Evolutionary conservation across 2,888 invertebrate species (phyloP).

Genomic region (Temnothorax ravouxi): DNA sequence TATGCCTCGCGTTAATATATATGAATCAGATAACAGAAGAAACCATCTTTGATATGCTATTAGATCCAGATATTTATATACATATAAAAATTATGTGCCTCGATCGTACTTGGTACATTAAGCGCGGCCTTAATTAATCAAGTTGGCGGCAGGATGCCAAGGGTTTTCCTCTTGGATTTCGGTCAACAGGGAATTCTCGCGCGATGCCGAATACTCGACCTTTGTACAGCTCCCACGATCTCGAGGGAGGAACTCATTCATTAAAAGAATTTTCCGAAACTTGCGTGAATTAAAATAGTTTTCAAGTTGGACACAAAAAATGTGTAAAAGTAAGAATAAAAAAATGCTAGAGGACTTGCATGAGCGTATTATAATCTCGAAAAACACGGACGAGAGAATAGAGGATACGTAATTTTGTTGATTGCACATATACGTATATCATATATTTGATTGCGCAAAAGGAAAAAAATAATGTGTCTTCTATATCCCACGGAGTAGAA

Average conservation of each 20-base stretch:
- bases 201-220: conserved; percentile 34
- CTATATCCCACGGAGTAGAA: neutral
- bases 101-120: conserved; percentile 31
- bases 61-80: neutral
- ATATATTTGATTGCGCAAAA: neutral
- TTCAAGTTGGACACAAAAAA: neutral
- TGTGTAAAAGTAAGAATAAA: neutral
- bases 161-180: conserved; percentile 68
- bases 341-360: neutral
- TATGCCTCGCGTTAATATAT: neutral
- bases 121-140: conserved; percentile 75
- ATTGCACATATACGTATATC: neutral
- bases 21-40: neutral
- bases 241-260: neutral
- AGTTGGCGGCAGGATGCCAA: conserved; percentile 73
- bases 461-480: neutral
- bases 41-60: neutral
- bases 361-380: neutral
- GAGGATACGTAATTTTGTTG: neutral
- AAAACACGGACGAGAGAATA: neutral
- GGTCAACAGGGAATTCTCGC: conserved; percentile 66
- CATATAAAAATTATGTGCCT: neutral
- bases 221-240: neutral
- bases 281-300: neutral
- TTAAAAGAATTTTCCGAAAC: neutral